Conservation (phyloP, 2,888 invertebrate species). For the Ophraella communa region DNA sequence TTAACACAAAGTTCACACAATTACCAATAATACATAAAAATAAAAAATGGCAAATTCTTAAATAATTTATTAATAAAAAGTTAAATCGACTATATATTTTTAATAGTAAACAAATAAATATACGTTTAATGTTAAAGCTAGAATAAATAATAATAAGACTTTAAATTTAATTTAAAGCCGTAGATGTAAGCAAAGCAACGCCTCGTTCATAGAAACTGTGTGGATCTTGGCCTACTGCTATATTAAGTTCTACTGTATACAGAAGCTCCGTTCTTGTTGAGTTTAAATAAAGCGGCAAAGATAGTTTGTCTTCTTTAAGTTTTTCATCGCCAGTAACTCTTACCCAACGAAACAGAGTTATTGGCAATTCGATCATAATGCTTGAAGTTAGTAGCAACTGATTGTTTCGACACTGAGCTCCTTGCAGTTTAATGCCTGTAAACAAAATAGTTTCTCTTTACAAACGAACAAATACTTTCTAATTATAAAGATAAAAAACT, state of each 20-base stretch:
- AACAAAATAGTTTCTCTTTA: no score
- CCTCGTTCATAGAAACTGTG: slow-evolving; percentile 99
- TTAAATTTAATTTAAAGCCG: slow-evolving; percentile 76
- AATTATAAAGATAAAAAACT: no score
- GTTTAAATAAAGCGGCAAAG: slow-evolving; percentile 96
- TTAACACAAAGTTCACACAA: no score
- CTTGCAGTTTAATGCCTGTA: slow-evolving; percentile 91
- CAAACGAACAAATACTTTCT: slow-evolving; percentile 1
- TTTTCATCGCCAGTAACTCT: slow-evolving; percentile 57
- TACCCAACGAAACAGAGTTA: slow-evolving; percentile 90
- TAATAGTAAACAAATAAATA: slow-evolving; percentile 20
- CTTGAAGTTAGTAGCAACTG: slow-evolving; percentile 89
- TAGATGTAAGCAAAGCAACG: slow-evolving; percentile 94
- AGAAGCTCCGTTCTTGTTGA: slow-evolving; percentile 92
- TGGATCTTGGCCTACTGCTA: slow-evolving; percentile 88
- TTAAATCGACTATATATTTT: slow-evolving; percentile 13
- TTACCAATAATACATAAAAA: no score
- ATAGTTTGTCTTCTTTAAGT: slow-evolving; percentile 70
- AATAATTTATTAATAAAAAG: slow-evolving; percentile 22
- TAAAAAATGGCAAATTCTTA: slow-evolving; percentile 15
- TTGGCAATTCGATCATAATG: slow-evolving; percentile 92
- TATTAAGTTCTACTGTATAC: slow-evolving; percentile 93
- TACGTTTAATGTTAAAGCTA: slow-evolving; percentile 27
- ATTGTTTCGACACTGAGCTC: slow-evolving; percentile 92
- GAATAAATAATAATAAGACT: slow-evolving; percentile 21